Base-by-base conservation (phyloP, 2,888 invertebrate genomes). In the Acleris emargana region DNA sequence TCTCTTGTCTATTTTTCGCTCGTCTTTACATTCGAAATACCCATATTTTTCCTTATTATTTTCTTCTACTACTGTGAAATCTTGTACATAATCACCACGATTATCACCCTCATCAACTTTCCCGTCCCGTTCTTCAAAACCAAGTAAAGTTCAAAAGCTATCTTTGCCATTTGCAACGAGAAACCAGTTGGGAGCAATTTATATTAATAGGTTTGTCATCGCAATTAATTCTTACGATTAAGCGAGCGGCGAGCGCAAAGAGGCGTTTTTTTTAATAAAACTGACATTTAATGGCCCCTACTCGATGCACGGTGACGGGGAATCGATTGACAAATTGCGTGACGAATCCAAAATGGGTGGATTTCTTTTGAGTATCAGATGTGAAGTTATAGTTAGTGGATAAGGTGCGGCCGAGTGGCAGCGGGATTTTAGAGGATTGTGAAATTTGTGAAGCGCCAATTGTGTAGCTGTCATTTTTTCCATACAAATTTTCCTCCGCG, bases 301-400 rank as follows among this genome's bases (percentile, higher is more conserved):
- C 82, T 81, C 84, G 85, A 85, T 87, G 82, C 86, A 77, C 84
- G 84, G 86, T 86, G 90, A 91, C 88, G 85, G 84, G 77, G 79
- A 84, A 90, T 88, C 89, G 89, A 91, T 91, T 91, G 91, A 92
- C 90, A 89, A 91, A 92, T 89, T 88, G 91, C 91, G 89, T 91
- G 91, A 88, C 92, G 87, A 92, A 92, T 92, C 82, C 84, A 73
- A 91, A 91, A 91, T 91, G 84, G 91, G 89, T 89, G 88, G 89
- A 89, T 90, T 86, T 90, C 89, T 91, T 88, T 87, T 86, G 84
- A 86, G 86, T 82, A 82, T 82, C 86, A 82, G 85, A 83, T 84
- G 85, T 85, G 82, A 81, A 84, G 83, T 84, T 82, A 83, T 79
- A 78, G 79, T 76, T 81, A 71, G 64, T 62, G 76, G 78, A 68